phyloP scores from a whole-genome alignment of 2,888 invertebrate genomes.

The Leptogaster cylindrica region DNA sequence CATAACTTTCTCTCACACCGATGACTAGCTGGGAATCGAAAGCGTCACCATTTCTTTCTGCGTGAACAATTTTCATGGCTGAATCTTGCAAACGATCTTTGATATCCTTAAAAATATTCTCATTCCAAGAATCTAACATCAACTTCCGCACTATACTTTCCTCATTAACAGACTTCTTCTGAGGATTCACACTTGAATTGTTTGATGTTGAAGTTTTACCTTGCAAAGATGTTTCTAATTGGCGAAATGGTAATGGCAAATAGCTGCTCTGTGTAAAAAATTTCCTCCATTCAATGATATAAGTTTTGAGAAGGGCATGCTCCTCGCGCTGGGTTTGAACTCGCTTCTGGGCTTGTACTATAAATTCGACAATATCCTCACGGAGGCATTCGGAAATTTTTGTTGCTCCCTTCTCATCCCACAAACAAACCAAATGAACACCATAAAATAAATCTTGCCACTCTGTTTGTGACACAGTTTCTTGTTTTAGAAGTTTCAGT shows the following conservation, averaged over 20 bases:
- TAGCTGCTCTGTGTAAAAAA: slow-evolving; percentile 98
- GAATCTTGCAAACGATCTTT: slow-evolving; percentile 91
- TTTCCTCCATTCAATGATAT: slow-evolving; percentile 97
- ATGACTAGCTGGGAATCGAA: slow-evolving; percentile 98
- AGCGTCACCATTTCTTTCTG: slow-evolving; percentile 96
- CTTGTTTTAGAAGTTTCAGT: slow-evolving; percentile 89
- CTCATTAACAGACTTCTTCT: slow-evolving; percentile 71
- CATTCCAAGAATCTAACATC: slow-evolving; percentile 99
- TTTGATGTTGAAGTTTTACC: slow-evolving; percentile 64
- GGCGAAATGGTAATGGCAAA: slow-evolving; percentile 93
- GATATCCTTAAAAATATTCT: slow-evolving; percentile 94
- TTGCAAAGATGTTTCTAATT: slow-evolving; percentile 85
- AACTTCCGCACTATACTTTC: slow-evolving; percentile 92
- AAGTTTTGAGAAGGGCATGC: slow-evolving; percentile 92
- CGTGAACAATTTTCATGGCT: slow-evolving; percentile 96
- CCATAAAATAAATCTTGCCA: slow-evolving; percentile 98
- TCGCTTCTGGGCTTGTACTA: slow-evolving; percentile 87
- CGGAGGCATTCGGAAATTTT: slow-evolving; percentile 89
- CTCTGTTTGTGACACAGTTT: slow-evolving; percentile 89
- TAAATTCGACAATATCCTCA: slow-evolving; percentile 92
- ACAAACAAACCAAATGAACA: slow-evolving; percentile 93
- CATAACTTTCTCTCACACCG: slow-evolving; percentile 97
- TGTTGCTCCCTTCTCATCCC: slow-evolving; percentile 94
- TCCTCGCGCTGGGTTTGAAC: slow-evolving; percentile 93
- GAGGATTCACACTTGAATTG: slow-evolving; percentile 54